Base-by-base conservation (phyloP, 2,888 invertebrate species). In the Teleiodes luculella region DNA sequence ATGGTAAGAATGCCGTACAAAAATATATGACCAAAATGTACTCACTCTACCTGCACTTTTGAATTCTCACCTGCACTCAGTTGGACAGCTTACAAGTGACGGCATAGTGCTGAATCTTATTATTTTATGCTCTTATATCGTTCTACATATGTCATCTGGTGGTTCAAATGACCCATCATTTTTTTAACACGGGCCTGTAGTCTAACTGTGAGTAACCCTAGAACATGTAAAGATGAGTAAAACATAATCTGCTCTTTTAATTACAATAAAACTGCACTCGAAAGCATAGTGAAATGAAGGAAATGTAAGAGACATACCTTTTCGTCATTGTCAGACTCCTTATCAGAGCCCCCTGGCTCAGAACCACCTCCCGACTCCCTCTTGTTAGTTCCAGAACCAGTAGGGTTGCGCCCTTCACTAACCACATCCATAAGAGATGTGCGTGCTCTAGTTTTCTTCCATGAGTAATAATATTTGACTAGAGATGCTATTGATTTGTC, bases 381-480 rank as follows among this genome's bases (percentile, higher is more conserved):
- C 55, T 92, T 92, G 60, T 92, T 91, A 59, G 91, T 91, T 57
- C 93, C 93, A 58, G 92, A 92, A 53, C 91, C 88, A 20, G 93
- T 92, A 57, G 94, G 93, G 67, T 95, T 95, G 43, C 95, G 93
- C 39, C 93, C 93, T 66, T 95, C 95, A 66, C 95, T 94, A 18
- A 95, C 93, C 14, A 82, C 86, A 86, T 98, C 98, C 96, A 98
- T 98, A 35, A 98, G 91, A 70, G 98, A 98, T 53, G 96, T 96
- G 56, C 97, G 93, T 69, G 96, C 95, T 67, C 97, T 91, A 18
- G 97, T 97, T 81, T 98, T 98, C 83, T 99, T 99, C 98, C 98
- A 98, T 71, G 97, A 96, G 80, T 99, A 99, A 84, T 98, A 99
- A 81, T 98, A 98, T 84, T 98, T 98, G 1, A 99, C 98, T 70